Evolutionary conservation across 2,888 invertebrate species (phyloP), one percentile per base, ranked within the genome.

Genomic region (Orthonevra nobilis): DNA sequence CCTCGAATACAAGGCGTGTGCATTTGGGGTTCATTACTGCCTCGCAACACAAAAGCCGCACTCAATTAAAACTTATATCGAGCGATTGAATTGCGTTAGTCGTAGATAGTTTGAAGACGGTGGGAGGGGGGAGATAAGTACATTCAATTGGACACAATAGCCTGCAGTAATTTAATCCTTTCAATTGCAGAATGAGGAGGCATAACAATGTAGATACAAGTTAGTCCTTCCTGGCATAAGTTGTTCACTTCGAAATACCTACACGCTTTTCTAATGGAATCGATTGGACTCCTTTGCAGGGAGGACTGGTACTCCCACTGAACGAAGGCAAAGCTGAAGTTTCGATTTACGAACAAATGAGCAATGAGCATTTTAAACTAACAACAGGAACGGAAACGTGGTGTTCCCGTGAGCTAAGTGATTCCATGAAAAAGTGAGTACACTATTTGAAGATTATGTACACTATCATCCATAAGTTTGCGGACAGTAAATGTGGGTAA

Each of bases 101-200:
- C 15, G 34, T 26, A 30, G 54, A 12, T 36, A 44, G 40, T 61
- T 54, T 14, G 20, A 19, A n/a, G 23, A 20, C 19, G 34, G n/a
- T 7, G 6, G 10, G 12, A 46, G 15, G 19, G 46, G 19, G 48
- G 46, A 20, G n/a, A n/a, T n/a, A 30, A 40, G 32, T 42, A 48
- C 23, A 66, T 26, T 44, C 58, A 38, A 58, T 44, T 61, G 54
- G 20, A 69, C 23, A 63, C 42, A 56, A 23, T 10, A 38, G 58
- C 38, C 48, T 52, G 72, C 20, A 40, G 77, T 64, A 72, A 77
- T 77, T 52, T 44, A 72, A 77, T 70, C 72, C 64, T 66, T 77
- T 60, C 60, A 70, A 58, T 60, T 60, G 63, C 64, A 60, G 19
- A n/a, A 50, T 19, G 10, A n/a, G 10, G 23, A 20, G 7, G 23